phyloP scores from a whole-genome alignment of 2,113 vertebrate genomes.

The Oryzias woworae region DNA sequence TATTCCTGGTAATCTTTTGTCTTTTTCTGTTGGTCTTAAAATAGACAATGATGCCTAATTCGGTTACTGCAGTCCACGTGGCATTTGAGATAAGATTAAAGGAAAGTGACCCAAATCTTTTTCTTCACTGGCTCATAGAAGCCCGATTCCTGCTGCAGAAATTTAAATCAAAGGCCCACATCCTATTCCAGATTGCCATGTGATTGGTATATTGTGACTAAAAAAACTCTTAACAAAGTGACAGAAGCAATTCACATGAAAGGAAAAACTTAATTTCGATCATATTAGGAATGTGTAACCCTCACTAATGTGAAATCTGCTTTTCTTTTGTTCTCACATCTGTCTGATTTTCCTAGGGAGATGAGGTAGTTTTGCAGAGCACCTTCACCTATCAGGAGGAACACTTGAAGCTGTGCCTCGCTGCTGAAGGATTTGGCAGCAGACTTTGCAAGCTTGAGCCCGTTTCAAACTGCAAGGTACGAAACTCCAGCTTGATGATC shows the following conservation, averaged over 20 bases:
- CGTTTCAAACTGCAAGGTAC: constrained; percentile 93
- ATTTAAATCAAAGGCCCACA: not conserved
- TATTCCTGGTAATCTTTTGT: constrained; percentile 33
- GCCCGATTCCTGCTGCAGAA: not conserved
- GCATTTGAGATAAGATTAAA: constrained; percentile 50
- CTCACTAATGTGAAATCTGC: not conserved
- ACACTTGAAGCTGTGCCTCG: constrained; percentile 90
- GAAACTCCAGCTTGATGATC: not conserved
- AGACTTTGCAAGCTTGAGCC: constrained; percentile 89
- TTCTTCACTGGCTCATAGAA: constrained; percentile 1
- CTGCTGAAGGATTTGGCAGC: constrained; percentile 91
- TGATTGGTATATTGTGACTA: not conserved
- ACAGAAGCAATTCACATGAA: not conserved
- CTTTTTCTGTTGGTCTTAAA: constrained; percentile 42
- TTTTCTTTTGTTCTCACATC: not conserved
- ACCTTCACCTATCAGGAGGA: constrained; percentile 84
- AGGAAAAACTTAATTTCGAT: not conserved
- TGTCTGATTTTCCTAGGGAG: constrained; percentile 75
- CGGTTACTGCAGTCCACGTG: constrained; percentile 22
- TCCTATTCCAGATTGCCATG: not conserved
- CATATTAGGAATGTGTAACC: not conserved
- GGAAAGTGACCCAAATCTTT: constrained; percentile 17
- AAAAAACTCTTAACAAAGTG: not conserved
- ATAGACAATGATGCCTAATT: constrained; percentile 47
- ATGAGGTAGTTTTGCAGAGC: constrained; percentile 92